phyloP scores from a whole-genome alignment of 64 coral and sea anemone genomes.

The Stichodactyla helianthus region DNA sequence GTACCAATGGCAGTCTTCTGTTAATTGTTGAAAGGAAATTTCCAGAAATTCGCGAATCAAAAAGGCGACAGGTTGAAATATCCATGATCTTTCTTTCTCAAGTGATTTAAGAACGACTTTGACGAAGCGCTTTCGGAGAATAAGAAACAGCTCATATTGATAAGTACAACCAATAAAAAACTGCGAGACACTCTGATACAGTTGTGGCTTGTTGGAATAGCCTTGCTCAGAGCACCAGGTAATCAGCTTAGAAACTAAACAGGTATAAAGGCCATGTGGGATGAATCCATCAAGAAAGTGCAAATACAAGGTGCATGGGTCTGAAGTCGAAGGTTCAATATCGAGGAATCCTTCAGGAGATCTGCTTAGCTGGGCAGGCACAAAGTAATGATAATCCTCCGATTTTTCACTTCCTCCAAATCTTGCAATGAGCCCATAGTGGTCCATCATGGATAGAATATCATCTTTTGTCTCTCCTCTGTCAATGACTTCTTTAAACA shows the following conservation, averaged over 20 bases:
- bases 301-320: conserved; percentile 38
- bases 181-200: conserved; percentile 37
- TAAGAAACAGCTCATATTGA: conserved; percentile 27
- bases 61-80: not conserved
- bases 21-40: not conserved
- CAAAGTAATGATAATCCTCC: conserved; percentile 12
- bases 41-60: conserved; percentile 9
- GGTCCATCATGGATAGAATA: conserved; percentile 52
- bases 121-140: conserved; percentile 34
- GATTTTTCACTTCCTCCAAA: not conserved
- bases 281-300: conserved; percentile 41
- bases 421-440: conserved; percentile 46
- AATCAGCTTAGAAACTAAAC: conserved; percentile 34
- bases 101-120: conserved; percentile 14
- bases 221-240: conserved; percentile 20
- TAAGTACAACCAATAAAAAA: conserved; percentile 27
- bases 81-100: not conserved
- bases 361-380: conserved; percentile 39
- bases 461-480: conserved; percentile 24
- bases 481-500: conserved; percentile 23
- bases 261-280: conserved; percentile 33
- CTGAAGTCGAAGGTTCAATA: conserved; percentile 3
- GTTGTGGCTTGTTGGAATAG: conserved; percentile 29
- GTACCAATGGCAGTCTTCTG: conserved; percentile 21
- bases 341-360: conserved; percentile 27